Base-by-base conservation (phyloP, 2,888 invertebrate species). In the Ctenicera cuprea region DNA sequence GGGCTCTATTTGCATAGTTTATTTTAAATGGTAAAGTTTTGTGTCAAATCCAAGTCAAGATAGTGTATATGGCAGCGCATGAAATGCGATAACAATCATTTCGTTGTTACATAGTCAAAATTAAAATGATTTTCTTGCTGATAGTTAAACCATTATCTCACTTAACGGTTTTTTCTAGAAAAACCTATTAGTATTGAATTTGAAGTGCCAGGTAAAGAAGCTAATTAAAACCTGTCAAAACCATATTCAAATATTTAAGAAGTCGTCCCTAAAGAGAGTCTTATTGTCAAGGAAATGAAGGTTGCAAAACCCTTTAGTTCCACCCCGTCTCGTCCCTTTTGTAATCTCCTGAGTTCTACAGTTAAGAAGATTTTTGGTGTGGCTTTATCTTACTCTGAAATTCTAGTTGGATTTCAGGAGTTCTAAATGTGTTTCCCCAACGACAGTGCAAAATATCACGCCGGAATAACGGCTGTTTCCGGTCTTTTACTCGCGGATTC, bases 311-410 rank as follows among this genome's bases (percentile, higher is more conserved):
- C 41, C 41, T 41, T 41, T 41, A 41, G 41, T 41, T 41, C n/a
- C 14, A 14, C 41, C n/a, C n/a, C 14, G 14, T 14, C n/a, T 14
- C 14, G 2, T 48, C 43, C 30, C 11, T 26, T 26, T 30, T 54
- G 54, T 54, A 54, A 54, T 54, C 54, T 54, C 26, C 30, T 22
- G 18, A 54, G 54, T 66, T 66, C 66, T 66, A 12, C 54, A 66
- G 54, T 54, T 38, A 52, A 22, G 65, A 50, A 48, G 65, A 65
- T 52, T 65, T 65, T 65, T 52, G 54, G 48, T 65, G 64, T 66
- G 37, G 66, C 41, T 54, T 66, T 66, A 66, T 66, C 66, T 66
- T 66, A 64, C 30, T 64, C 54, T 52, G n/a, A n/a, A n/a, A n/a
- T n/a, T n/a, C n/a, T n/a, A n/a, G n/a, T n/a, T 20, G 54, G 41